Percentiles rank a stretch among this genome's conserved stretches.
These are phyloP conservation scores for Lasius platythorax DNA, from an alignment of 2,888 invertebrate species.

Conservation along the genomic window DNA sequence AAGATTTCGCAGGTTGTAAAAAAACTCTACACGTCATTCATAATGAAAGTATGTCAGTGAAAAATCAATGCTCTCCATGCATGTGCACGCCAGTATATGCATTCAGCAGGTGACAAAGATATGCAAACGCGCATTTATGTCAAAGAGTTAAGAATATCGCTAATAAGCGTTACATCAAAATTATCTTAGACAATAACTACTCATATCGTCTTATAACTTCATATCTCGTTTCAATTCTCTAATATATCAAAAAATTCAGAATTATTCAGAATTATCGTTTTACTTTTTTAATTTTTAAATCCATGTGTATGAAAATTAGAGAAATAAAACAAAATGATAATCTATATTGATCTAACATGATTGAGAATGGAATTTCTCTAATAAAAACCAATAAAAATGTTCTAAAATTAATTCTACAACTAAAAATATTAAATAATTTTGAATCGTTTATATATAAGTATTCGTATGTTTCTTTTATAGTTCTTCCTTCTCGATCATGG, in stretches of 20 bases:
- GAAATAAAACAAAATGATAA: too few relatives aligned
- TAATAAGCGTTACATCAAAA: not conserved
- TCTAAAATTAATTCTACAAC: not conserved
- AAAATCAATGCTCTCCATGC: constrained; percentile 36
- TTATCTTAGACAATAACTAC: not conserved
- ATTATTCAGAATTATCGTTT: not conserved
- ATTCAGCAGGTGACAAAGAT: constrained; percentile 36
- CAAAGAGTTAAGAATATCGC: not conserved
- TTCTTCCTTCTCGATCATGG: not conserved
- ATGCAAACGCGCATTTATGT: constrained; percentile 13
- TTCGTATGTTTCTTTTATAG: not conserved
- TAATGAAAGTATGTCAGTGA: constrained; percentile 17
- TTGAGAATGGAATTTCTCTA: not conserved
- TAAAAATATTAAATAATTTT: not conserved
- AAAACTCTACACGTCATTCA: constrained; percentile 16
- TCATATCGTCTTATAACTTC: not conserved
- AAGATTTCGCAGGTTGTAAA: constrained; percentile 27
- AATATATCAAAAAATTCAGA: not conserved
- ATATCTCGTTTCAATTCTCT: not conserved
- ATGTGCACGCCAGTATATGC: not conserved
- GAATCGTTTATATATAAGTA: too few relatives aligned
- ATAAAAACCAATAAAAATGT: not conserved
- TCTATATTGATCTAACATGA: not conserved
- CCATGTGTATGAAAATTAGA: not conserved
- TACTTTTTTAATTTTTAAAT: not conserved